Percentiles rank a stretch among this genome's conserved stretches.
Evolutionary conservation across 2,113 vertebrate species (phyloP).

Genomic region (Loxodonta africana): DNA sequence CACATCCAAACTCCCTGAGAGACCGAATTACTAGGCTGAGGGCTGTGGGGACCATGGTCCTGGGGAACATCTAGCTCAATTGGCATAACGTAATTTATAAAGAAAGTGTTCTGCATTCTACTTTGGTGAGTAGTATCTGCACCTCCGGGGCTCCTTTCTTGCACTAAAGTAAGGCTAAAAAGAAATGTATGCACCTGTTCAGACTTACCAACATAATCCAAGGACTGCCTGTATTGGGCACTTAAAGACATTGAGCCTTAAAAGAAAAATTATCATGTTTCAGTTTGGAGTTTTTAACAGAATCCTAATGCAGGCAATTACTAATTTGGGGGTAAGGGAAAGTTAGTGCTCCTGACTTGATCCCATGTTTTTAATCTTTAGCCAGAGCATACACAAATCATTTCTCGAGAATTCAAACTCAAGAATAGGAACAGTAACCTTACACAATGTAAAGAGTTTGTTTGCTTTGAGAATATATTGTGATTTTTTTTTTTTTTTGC

Average conservation of each 20-base stretch:
- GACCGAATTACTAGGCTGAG: too few species aligned
- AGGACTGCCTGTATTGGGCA: neutral
- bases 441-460: constrained; percentile 19
- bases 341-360: constrained; percentile 26
- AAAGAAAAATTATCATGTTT: constrained; percentile 51
- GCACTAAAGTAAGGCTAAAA: too few species aligned
- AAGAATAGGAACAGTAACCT: constrained; percentile 24
- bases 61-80: too few species aligned
- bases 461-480: constrained; percentile 9
- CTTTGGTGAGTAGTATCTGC: too few species aligned
- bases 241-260: constrained; percentile 10
- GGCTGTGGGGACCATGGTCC: too few species aligned
- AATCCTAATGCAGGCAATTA: constrained; percentile 23
- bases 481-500: constrained; percentile 47
- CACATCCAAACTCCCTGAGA: too few species aligned
- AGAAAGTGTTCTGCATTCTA: too few species aligned
- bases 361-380: constrained; percentile 29
- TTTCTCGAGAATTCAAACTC: constrained; percentile 47
- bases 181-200: too few species aligned
- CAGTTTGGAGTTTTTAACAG: constrained; percentile 38
- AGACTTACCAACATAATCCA: too few species aligned
- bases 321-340: constrained; percentile 21
- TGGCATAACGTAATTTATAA: too few species aligned
- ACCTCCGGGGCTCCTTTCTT: too few species aligned
- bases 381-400: constrained; percentile 12